These are phyloP conservation scores for Lucifuga dentata DNA, from an alignment of 2,113 vertebrate genomes.

Conservation along the genomic window DNA sequence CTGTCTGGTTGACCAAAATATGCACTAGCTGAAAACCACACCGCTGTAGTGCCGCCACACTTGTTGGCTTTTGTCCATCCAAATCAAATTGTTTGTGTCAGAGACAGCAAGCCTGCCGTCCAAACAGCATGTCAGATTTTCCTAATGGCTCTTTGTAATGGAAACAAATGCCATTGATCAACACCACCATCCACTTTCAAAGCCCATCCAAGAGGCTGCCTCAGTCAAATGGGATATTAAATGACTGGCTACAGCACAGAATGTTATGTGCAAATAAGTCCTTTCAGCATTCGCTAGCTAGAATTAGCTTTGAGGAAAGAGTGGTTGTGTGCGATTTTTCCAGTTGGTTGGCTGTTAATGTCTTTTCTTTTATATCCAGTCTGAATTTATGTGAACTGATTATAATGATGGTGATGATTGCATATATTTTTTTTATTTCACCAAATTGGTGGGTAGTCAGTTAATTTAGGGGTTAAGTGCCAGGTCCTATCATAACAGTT, in stretches of 20 bases:
- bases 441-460: not conserved
- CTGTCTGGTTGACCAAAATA: constrained; percentile 25
- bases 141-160: constrained; percentile 55
- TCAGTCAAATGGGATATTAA: constrained; percentile 45
- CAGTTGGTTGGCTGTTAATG: constrained; percentile 18
- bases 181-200: constrained; percentile 14
- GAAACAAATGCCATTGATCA: constrained; percentile 61
- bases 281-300: constrained; percentile 2
- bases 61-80: constrained; percentile 36
- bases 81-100: constrained; percentile 52
- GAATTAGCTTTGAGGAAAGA: not conserved
- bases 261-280: constrained; percentile 12
- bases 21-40: constrained; percentile 30
- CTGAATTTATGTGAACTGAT: constrained; percentile 2
- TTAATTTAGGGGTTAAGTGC: constrained; percentile 31
- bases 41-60: not conserved
- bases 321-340: constrained; percentile 12
- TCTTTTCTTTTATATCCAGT: constrained; percentile 25
- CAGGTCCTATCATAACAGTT: constrained; percentile 6
- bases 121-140: constrained; percentile 41
- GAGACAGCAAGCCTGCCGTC: constrained; percentile 25
- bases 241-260: constrained; percentile 25
- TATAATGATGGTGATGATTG: constrained; percentile 24
- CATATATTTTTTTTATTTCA: constrained; percentile 3
- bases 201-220: constrained; percentile 25